A percentile compares a stretch with the other conserved stretches of the same genome.
Evolutionary conservation across 2,113 vertebrate species (phyloP).

Genomic region (Aythya baeri): DNA sequence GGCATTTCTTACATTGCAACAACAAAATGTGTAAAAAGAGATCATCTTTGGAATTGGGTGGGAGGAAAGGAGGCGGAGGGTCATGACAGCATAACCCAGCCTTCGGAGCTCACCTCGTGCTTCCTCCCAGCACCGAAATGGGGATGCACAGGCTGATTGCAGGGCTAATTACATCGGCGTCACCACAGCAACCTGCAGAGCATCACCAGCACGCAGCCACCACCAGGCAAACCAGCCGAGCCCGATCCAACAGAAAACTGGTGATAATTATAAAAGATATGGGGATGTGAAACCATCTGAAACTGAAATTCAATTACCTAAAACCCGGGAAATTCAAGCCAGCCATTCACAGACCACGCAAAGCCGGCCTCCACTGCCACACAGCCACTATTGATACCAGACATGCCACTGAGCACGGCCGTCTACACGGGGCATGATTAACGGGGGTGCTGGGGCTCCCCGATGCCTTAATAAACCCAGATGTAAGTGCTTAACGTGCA

Average conservation of each 20-base stretch:
- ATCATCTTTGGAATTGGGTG: not conserved
- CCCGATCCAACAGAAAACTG: not conserved
- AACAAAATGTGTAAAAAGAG: not conserved
- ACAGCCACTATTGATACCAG: not conserved
- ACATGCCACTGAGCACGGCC: rapidly evolving
- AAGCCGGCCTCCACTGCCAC: not conserved
- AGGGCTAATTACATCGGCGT: not conserved
- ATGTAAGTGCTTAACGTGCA: not conserved
- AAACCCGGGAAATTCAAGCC: not conserved
- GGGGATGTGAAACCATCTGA: not conserved
- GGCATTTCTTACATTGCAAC: not conserved
- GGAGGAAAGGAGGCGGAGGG: not conserved
- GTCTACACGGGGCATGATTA: not conserved
- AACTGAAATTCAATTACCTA: not conserved
- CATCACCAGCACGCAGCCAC: not conserved
- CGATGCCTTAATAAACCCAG: not conserved
- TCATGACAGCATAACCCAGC: not conserved
- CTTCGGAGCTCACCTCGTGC: not conserved
- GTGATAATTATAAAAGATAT: not conserved
- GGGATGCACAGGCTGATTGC: not conserved
- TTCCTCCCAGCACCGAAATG: not conserved
- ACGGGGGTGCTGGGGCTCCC: not conserved
- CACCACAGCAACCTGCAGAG: not conserved
- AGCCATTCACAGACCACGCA: not conserved
- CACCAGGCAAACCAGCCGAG: not conserved